Percentiles rank a stretch among this genome's conserved stretches.
Evolutionary conservation across 2,797 vertebrate species (phyloP).

Genomic region (Passerculus sandwichensis): DNA sequence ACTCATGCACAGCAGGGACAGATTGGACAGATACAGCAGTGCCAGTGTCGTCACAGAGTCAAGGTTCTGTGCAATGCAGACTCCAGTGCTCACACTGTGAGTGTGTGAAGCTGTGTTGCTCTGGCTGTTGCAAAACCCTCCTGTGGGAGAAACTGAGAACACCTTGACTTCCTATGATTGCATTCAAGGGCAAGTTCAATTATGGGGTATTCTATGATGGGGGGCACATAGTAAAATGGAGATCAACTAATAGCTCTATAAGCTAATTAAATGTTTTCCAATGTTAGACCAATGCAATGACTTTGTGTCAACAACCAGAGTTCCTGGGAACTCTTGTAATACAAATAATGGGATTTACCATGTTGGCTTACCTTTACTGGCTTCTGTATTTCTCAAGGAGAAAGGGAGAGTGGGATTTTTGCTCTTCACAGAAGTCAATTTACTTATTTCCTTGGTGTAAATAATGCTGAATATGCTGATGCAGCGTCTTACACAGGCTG

Average conservation of each 20-base stretch:
- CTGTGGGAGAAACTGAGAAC: not conserved
- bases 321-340: not conserved
- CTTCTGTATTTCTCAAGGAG: not conserved
- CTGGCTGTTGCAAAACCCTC: not conserved
- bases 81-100: not conserved
- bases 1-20: not conserved
- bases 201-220: not conserved
- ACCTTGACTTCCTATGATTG: not conserved
- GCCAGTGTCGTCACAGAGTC: not conserved
- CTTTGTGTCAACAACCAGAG: not conserved
- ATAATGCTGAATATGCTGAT: not conserved
- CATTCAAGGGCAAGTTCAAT: not conserved
- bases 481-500: not conserved
- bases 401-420: not conserved
- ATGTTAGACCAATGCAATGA: not conserved
- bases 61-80: not conserved
- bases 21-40: not conserved
- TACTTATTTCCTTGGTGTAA: not conserved
- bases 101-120: not conserved
- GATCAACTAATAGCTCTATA: not conserved
- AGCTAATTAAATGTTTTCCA: slow-evolving; percentile 21
- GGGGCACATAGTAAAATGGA: not conserved
- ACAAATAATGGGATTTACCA: not conserved
- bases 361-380: not conserved
- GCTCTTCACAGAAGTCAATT: not conserved